Evolutionary conservation across 2,797 vertebrate genomes (phyloP), one percentile per base, ranked within the genome.

Genomic region (Peromyscus aztecus): DNA sequence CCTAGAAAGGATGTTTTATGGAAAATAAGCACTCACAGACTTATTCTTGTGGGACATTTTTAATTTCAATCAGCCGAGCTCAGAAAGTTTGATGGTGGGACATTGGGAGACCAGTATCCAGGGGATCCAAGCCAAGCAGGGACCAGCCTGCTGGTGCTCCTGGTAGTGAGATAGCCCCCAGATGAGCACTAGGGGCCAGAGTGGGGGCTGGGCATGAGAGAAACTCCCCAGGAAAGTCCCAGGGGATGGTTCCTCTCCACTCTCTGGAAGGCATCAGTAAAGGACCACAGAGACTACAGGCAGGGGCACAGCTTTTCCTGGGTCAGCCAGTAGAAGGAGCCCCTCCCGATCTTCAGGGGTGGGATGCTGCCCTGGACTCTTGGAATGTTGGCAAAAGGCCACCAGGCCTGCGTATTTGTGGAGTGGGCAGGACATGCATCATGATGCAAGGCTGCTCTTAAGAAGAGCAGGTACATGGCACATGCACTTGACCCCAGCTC

Each of bases 221-320:
- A 57, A 57, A 31, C 29, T 14, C 57, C n/a, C 59, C 46, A 27
- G 52, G 37, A 46, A 69, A 59, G 37, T 43, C 46, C 31, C 67
- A 52, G 49, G 69, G 49, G 2, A 0, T n/a, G 37, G 24, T 4
- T 4, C 11, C 21, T 55, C 85, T 65, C 46, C 0, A 0, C 19
- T 1, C 7, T 14, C 61, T 55, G 19, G 3, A 8, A 34, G 27
- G 10, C 24, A 27, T 2, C 13, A 12, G 3, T 10, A 16, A 2
- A 9, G 34, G n/a, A 0, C 31, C 0, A 12, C 2, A 14, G 31
- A 21, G 40, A 23, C 43, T 1, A 0, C 14, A 40, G 8, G 52
- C 31, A 0, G 17, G 31, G 69, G 23, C 59, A 13, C 4, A 2
- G 21, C 21, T 23, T 6, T 2, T 0, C 52, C 27, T 7, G 37